Evolutionary conservation across 2,888 invertebrate species (phyloP).

Genomic region (Ypsolopha sequella): DNA sequence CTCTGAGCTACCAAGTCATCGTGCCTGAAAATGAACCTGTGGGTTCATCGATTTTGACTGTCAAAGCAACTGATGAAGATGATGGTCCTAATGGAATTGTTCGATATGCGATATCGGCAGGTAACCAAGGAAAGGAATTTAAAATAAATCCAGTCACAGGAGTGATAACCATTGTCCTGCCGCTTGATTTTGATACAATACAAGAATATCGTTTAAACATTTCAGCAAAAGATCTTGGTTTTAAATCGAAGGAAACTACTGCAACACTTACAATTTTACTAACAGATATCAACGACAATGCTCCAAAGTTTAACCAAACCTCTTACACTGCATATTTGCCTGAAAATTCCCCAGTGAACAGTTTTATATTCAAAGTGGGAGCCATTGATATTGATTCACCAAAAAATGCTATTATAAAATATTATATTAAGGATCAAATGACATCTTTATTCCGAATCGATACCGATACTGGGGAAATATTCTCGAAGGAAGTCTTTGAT

Average conservation of each 20-base stretch:
- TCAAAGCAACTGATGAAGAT: slow-evolving; percentile 88
- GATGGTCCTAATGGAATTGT: slow-evolving; percentile 92
- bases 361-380: slow-evolving; percentile 78
- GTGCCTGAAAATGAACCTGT: slow-evolving; percentile 93
- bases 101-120: slow-evolving; percentile 85
- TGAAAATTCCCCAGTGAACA: slow-evolving; percentile 85
- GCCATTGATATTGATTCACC: slow-evolving; percentile 91
- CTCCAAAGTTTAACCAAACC: slow-evolving; percentile 86
- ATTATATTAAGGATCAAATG: slow-evolving; percentile 83
- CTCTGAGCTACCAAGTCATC: slow-evolving; percentile 87
- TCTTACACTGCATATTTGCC: slow-evolving; percentile 82
- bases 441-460: slow-evolving; percentile 85
- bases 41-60: slow-evolving; percentile 86
- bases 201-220: slow-evolving; percentile 90
- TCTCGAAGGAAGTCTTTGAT: slow-evolving; percentile 83
- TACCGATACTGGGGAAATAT: slow-evolving; percentile 80
- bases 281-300: slow-evolving; percentile 94
- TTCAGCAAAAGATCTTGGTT: slow-evolving; percentile 88
- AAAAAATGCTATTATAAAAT: slow-evolving; percentile 87
- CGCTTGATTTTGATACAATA: slow-evolving; percentile 88
- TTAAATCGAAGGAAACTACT: slow-evolving; percentile 80
- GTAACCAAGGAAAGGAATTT: slow-evolving; percentile 86
- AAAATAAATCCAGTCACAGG: slow-evolving; percentile 83
- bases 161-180: slow-evolving; percentile 81
- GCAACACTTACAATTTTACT: slow-evolving; percentile 88